Conservation (phyloP, 2,797 vertebrate genomes). For the Neostethus bicornis region DNA sequence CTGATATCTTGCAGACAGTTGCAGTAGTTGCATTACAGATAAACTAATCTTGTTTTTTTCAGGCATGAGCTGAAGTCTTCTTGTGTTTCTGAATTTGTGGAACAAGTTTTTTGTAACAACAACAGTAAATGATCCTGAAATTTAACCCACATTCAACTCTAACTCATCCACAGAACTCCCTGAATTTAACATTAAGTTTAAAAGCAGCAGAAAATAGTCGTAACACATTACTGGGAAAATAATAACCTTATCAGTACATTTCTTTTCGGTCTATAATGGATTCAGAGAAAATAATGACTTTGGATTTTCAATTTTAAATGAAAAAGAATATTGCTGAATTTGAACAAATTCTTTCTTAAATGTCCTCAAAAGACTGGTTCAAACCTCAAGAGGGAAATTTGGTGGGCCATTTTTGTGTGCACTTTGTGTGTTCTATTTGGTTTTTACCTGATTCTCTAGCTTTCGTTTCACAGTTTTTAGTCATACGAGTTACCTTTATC, state of each 20-base stretch:
- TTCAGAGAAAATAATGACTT: not conserved
- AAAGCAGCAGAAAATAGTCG: constrained; percentile 7
- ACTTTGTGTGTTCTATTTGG: constrained; percentile 3
- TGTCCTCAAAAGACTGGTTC: too few relatives aligned
- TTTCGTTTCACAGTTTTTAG: too few relatives aligned
- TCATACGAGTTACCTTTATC: too few relatives aligned
- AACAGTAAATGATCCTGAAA: constrained; percentile 51
- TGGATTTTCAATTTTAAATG: not conserved
- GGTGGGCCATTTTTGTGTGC: too few relatives aligned
- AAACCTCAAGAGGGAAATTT: too few relatives aligned
- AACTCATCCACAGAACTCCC: constrained; percentile 23
- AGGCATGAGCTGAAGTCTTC: constrained; percentile 1
- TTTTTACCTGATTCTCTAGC: constrained; percentile 39
- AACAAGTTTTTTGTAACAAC: constrained; percentile 51
- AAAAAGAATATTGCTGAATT: too few relatives aligned
- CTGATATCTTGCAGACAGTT: constrained; percentile 10
- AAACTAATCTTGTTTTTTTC: constrained; percentile 9
- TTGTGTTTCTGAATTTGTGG: constrained; percentile 19
- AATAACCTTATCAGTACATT: not conserved
- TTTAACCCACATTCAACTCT: constrained; percentile 28
- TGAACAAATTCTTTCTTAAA: too few relatives aligned
- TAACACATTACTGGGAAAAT: constrained; percentile 13
- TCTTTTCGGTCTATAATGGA: not conserved
- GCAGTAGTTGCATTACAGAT: not conserved
- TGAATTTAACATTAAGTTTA: constrained; percentile 32